Percentiles rank a stretch among this genome's conserved stretches.
These are phyloP conservation scores for Pleuronectes platessa DNA, from an alignment of 2,113 vertebrate genomes.

Conservation along the genomic window DNA sequence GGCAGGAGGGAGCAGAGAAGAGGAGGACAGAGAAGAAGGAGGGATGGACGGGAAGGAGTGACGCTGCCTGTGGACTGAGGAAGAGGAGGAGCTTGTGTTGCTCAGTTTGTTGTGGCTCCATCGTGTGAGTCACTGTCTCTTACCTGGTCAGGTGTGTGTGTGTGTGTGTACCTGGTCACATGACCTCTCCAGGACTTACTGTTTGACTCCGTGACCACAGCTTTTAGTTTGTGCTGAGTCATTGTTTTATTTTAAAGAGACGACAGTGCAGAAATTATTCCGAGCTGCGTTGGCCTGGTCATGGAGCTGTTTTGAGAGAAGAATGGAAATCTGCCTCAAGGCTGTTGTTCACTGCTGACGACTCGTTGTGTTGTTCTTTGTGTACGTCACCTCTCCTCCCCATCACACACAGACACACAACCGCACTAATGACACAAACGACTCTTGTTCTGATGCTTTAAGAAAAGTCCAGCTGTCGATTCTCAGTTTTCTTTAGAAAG, in stretches of 20 bases:
- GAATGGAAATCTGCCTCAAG: neutral
- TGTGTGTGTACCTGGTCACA: conserved; percentile 22
- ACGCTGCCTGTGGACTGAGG: neutral
- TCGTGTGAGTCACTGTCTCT: conserved; percentile 14
- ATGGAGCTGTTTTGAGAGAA: conserved; percentile 37
- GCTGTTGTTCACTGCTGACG: neutral
- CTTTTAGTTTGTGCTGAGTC: neutral
- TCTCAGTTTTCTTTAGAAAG: too few species aligned
- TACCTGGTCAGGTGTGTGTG: neutral
- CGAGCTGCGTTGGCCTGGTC: neutral
- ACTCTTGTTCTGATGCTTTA: too few species aligned
- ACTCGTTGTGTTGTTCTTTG: neutral
- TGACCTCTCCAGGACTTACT: conserved; percentile 21
- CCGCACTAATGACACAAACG: too few species aligned
- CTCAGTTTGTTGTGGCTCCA: conserved; percentile 17
- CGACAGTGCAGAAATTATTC: conserved; percentile 40
- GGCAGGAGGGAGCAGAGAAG: neutral
- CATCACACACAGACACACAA: too few species aligned
- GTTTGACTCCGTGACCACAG: too few species aligned
- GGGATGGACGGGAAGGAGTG: conserved; percentile 19
- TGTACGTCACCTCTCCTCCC: too few species aligned
- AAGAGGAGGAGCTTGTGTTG: conserved; percentile 33
- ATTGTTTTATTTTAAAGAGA: neutral
- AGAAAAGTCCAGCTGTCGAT: too few species aligned
- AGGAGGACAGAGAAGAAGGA: neutral